Evolutionary conservation across 2,888 invertebrate species (phyloP), one percentile per base, ranked within the genome.

Genomic region (Cabera pusaria): DNA sequence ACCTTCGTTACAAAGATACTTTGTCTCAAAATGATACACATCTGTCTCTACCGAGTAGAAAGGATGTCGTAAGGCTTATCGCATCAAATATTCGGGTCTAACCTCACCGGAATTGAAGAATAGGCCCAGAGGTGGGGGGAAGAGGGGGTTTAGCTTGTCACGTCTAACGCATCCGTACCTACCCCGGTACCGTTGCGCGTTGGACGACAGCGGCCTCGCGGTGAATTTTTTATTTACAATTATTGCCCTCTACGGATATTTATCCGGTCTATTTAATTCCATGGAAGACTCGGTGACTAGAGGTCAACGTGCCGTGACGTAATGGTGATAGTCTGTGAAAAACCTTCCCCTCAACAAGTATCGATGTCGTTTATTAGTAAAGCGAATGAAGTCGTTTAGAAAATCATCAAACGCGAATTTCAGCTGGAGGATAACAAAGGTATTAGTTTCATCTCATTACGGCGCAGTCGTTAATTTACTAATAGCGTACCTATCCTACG

Each of bases 141-240:
- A 23, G 10, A 8, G 18, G 27, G 18, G 24, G 34, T 12, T 4
- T 18, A 5, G 21, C 31, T 26, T 44, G 55, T 54, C 59, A 53
- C 52, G 53, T 48, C 44, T 44, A 26, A 25, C 38, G 49, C 56
- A 60, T 62, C 63, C 67, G 64, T 52, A 54, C 47, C 44, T 45
- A 51, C 44, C 41, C 50, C 48, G 42, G 49, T 60, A 69, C 74
- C 65, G 67, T 69, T 67, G 49, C 36, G 53, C 65, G 67, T 69
- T 67, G 49, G 37, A 54, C 21, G 25, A 21, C 28, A 46, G 14
- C 14, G 14, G 4, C 4, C 3, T 38, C 55, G 67, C 58, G 41
- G 51, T 83, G 83, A 83, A 85, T 84, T 81, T 81, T 84, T 84
- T 80, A 83, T 82, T 59, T 57, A 57, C 67, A 56, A 81, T 86